These are phyloP conservation scores for Microtus ochrogaster DNA, from an alignment of 2,113 vertebrate species.

Conservation along the genomic window DNA sequence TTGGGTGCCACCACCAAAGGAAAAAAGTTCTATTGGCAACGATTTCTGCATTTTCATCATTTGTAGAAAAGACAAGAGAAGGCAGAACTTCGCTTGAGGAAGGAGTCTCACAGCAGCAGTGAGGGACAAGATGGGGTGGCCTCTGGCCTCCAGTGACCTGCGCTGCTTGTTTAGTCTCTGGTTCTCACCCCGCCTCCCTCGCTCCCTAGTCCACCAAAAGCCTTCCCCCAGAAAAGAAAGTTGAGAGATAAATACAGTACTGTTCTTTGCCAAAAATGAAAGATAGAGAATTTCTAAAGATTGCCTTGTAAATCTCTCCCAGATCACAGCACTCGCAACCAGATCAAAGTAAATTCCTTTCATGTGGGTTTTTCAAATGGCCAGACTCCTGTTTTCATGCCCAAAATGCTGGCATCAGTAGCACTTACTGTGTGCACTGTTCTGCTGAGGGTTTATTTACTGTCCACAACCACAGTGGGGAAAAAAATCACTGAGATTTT, in stretches of 20 bases:
- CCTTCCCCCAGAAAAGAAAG: not conserved
- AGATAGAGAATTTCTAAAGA: not conserved
- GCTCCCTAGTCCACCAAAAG: not conserved
- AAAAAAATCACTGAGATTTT: not conserved
- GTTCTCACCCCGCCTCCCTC: not conserved
- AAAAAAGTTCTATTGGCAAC: not conserved
- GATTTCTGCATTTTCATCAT: not conserved
- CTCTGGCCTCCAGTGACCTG: not conserved
- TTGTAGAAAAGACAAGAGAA: not conserved
- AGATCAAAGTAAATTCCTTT: constrained; percentile 2
- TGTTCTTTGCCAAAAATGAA: not conserved
- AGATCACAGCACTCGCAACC: no score
- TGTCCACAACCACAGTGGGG: not conserved
- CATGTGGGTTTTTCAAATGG: not conserved
- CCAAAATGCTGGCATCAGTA: not conserved
- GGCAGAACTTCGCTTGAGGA: not conserved
- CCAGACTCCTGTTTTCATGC: not conserved
- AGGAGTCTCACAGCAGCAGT: not conserved
- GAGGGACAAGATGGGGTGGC: not conserved
- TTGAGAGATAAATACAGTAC: not conserved
- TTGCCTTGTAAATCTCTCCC: not conserved
- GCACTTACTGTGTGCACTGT: not conserved
- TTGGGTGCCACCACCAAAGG: not conserved
- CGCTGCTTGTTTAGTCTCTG: not conserved
- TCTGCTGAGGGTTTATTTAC: not conserved